Conservation (phyloP, 2,888 invertebrate species). For the Micropterix aruncella region DNA sequence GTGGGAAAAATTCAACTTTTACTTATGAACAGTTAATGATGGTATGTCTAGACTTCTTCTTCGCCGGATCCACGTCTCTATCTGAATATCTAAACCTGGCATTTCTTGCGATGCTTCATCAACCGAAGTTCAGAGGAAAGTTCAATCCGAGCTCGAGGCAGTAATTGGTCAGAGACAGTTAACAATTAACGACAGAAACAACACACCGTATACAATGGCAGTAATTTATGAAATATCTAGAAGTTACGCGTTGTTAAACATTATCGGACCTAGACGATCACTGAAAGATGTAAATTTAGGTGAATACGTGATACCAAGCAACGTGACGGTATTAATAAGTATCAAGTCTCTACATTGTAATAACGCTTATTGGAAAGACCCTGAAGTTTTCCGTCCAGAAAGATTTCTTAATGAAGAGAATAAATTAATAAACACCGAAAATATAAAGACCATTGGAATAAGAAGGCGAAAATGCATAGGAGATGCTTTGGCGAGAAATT, state of each 20-base stretch:
- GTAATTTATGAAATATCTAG: slow-evolving; percentile 26
- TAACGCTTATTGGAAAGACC: slow-evolving; percentile 41
- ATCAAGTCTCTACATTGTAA: slow-evolving; percentile 41
- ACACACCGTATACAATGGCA: slow-evolving; percentile 22
- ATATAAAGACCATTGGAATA: slow-evolving; percentile 6
- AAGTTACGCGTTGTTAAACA: slow-evolving; percentile 23
- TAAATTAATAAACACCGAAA: neutral
- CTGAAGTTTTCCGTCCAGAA: slow-evolving; percentile 47
- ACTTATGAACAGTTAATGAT: neutral
- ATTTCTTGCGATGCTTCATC: slow-evolving; percentile 41
- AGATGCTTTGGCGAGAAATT: slow-evolving; percentile 56
- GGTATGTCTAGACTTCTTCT: slow-evolving; percentile 26
- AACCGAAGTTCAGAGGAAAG: slow-evolving; percentile 42
- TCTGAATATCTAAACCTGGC: slow-evolving; percentile 46
- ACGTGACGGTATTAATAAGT: slow-evolving; percentile 35
- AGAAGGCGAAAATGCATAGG: slow-evolving; percentile 73
- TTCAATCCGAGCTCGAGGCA: slow-evolving; percentile 37
- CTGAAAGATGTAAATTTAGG: slow-evolving; percentile 11
- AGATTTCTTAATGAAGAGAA: slow-evolving; percentile 25
- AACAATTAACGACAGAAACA: slow-evolving; percentile 25
- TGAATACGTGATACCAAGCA: slow-evolving; percentile 15
- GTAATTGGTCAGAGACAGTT: slow-evolving; percentile 26
- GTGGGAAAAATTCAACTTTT: neutral
- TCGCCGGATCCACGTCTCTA: slow-evolving; percentile 35
- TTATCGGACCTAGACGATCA: slow-evolving; percentile 21